Evolutionary conservation across 1,140 invertebrate species (phyloP), one percentile per base, ranked within the genome.

Genomic region (Centruroides sculpturatus): DNA sequence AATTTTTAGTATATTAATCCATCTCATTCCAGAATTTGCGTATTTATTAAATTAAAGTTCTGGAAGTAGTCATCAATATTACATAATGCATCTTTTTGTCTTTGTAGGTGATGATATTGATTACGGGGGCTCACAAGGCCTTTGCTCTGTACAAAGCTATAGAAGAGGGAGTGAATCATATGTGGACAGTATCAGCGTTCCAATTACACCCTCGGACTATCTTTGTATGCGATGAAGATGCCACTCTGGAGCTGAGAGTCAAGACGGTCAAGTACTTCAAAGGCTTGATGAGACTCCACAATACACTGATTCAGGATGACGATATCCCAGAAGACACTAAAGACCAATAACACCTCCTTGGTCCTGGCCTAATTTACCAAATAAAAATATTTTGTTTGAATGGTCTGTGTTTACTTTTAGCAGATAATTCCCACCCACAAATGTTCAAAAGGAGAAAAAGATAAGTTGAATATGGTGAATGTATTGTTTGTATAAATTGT

Each of bases 181-280:
- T 99, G 96, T 99, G 96, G 93, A 99, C 96, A 0, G 93, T 98
- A 35, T 97, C 92, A 34, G 94, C 94, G 41, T 98, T 99, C 77
- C 96, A 99, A 75, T 89, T 92, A 73, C 92, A 97, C 76, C 82
- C 85, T 49, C 82, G 84, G 66, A 85, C 90, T 5, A 80, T 98
- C 23, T 94, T 98, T 77, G 79, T 99, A 55, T 98, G 93, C 72
- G 96, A 99, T 75, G 95, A 99, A 77, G 92, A 95, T 75, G 94
- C 96, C 50, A 99, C 96, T 7, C 74, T 94, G 59, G 96, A 99
- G 77, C 78, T 99, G 60, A 82, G 89, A 69, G 94, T 99, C 23
- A 97, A 97, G 78, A 99, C 96, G 64, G 95, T 99, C 61, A 98
- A 98, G 80, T 99, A 98, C 75, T 99, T 98, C 75, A 98, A 98